Percentiles rank a stretch among this genome's conserved stretches.
These are phyloP conservation scores for Tenthredo distinguenda DNA, from an alignment of 2,888 invertebrate species.

Conservation along the genomic window DNA sequence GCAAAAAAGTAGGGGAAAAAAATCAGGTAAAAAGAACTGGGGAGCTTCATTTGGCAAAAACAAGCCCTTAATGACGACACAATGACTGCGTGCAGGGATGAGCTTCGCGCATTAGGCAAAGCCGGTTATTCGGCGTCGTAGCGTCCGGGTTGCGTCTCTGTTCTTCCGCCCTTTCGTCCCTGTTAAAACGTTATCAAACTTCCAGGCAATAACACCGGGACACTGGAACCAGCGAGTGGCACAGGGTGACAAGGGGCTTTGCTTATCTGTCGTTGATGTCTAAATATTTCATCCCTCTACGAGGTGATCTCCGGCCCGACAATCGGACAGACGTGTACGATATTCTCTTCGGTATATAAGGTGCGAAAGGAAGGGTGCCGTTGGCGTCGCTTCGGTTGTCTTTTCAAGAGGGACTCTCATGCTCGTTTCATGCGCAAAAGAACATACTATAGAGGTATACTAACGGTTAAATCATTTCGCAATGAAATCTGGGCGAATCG, in stretches of 20 bases:
- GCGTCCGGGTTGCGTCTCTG: background rate
- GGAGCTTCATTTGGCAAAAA: slow-evolving; percentile 51
- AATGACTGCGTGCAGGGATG: slow-evolving; percentile 58
- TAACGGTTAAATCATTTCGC: background rate
- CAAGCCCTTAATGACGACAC: slow-evolving; percentile 68
- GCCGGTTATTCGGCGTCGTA: slow-evolving; percentile 4
- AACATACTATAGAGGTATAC: background rate
- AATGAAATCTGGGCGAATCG: background rate
- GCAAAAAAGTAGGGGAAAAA: background rate
- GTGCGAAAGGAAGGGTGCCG: slow-evolving; percentile 2
- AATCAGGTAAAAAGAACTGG: background rate
- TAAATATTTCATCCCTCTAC: slow-evolving; percentile 62
- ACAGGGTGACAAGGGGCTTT: slow-evolving; percentile 40
- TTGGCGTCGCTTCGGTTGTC: background rate
- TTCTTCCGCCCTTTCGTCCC: slow-evolving; percentile 2
- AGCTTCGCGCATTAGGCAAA: background rate
- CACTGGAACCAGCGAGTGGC: slow-evolving; percentile 42
- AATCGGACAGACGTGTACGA: slow-evolving; percentile 39
- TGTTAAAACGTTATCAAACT: slow-evolving; percentile 61
- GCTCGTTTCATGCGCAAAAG: slow-evolving; percentile 6
- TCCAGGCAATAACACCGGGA: slow-evolving; percentile 64
- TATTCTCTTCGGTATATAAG: background rate
- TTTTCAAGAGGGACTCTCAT: background rate
- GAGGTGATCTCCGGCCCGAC: slow-evolving; percentile 57
- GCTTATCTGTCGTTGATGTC: slow-evolving; percentile 62